phyloP scores from a whole-genome alignment of 2,797 vertebrate genomes.

The Esox masquinongy region DNA sequence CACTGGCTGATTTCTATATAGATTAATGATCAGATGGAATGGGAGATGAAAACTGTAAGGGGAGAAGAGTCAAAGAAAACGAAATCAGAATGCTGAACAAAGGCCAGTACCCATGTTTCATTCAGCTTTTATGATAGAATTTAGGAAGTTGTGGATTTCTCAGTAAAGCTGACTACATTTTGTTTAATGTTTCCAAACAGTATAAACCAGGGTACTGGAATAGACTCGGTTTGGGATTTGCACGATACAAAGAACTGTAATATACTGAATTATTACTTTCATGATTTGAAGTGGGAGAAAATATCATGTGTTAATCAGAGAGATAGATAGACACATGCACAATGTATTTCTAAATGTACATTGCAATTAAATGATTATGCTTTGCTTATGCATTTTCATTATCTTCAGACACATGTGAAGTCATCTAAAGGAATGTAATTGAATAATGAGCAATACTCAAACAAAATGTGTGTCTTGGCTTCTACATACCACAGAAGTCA shows the following conservation, averaged over 20 bases:
- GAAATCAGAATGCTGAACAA: slow-evolving; percentile 23
- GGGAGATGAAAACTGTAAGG: slow-evolving; percentile 37
- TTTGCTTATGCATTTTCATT: slow-evolving; percentile 1
- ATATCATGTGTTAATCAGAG: neutral
- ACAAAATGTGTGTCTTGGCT: neutral
- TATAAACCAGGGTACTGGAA: neutral
- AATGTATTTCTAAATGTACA: neutral
- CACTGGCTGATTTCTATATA: slow-evolving; percentile 34
- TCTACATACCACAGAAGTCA: neutral
- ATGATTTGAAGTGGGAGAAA: neutral
- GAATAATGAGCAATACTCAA: slow-evolving; percentile 26
- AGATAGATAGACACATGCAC: neutral
- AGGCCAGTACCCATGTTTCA: slow-evolving; percentile 3
- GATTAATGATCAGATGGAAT: slow-evolving; percentile 52
- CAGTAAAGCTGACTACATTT: neutral
- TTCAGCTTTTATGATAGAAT: slow-evolving; percentile 24
- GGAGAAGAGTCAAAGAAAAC: slow-evolving; percentile 5
- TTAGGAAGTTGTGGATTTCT: neutral
- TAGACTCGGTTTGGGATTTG: neutral
- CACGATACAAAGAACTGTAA: neutral
- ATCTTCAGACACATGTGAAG: slow-evolving; percentile 17
- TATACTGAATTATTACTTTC: neutral
- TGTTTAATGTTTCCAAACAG: neutral
- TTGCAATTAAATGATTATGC: neutral
- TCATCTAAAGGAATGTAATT: slow-evolving; percentile 18